Evolutionary conservation across 2,113 vertebrate genomes (phyloP).

Genomic region (Phoxinus phoxinus): DNA sequence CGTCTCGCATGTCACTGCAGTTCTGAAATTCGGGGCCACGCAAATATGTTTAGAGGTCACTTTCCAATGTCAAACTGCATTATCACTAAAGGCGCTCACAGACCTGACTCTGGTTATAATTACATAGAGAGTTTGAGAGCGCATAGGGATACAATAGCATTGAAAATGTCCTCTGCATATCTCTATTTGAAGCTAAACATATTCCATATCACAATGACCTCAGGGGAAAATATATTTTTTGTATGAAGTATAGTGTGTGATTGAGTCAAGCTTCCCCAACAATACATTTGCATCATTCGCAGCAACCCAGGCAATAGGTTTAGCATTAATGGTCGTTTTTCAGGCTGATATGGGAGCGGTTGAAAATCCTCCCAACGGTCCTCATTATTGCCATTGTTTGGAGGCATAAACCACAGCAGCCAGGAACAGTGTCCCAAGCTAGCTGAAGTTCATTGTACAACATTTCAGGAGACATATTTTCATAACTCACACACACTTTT

Average conservation of each 20-base stretch:
- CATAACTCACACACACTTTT: constrained; percentile 3
- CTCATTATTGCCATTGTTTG: constrained; percentile 15
- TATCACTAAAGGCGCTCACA: constrained; percentile 33
- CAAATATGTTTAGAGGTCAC: constrained; percentile 53
- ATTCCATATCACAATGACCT: constrained; percentile 14
- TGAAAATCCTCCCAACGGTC: background rate
- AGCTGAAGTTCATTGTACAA: constrained; percentile 4
- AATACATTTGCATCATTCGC: background rate
- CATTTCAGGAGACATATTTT: constrained; percentile 14
- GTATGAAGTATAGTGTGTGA: background rate
- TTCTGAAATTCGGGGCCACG: constrained; percentile 30
- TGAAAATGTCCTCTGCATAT: background rate
- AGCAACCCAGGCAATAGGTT: background rate
- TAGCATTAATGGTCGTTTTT: background rate
- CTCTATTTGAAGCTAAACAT: background rate
- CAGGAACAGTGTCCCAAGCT: background rate
- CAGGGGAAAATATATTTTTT: background rate
- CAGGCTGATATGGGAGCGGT: background rate
- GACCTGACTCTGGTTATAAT: constrained; percentile 48
- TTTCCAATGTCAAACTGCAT: constrained; percentile 55
- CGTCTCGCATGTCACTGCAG: constrained; percentile 49
- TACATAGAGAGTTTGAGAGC: constrained; percentile 15
- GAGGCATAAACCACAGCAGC: background rate
- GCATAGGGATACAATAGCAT: constrained; percentile 9
- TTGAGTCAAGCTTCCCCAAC: background rate